phyloP scores from a whole-genome alignment of 2,113 vertebrate species.

The Brachirus orientalis region DNA sequence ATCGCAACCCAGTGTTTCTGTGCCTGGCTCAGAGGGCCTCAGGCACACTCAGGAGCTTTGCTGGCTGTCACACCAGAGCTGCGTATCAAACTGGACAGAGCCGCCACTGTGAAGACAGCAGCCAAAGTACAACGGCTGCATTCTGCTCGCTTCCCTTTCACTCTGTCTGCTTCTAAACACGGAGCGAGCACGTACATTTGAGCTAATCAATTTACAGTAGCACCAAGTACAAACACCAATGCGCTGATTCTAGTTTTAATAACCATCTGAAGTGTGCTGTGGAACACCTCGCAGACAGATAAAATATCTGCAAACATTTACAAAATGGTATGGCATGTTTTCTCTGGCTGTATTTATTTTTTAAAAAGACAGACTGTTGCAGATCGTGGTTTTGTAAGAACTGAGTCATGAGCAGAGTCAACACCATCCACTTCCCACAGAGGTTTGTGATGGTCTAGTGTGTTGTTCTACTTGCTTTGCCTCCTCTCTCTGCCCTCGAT shows the following conservation, averaged over 20 bases:
- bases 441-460: background rate
- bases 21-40: slow-evolving; percentile 64
- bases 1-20: slow-evolving; percentile 48
- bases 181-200: too few species aligned
- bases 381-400: too few species aligned
- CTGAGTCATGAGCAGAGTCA: background rate
- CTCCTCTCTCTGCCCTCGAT: slow-evolving; percentile 11
- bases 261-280: background rate
- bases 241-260: background rate
- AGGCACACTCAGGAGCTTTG: slow-evolving; percentile 29
- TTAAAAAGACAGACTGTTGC: too few species aligned
- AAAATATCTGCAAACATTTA: too few species aligned
- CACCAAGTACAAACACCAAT: background rate
- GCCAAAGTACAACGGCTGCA: slow-evolving; percentile 51
- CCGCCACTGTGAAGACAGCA: slow-evolving; percentile 48
- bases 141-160: slow-evolving; percentile 38
- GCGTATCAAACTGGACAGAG: slow-evolving; percentile 46
- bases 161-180: slow-evolving; percentile 23
- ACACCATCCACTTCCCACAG: background rate
- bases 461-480: background rate
- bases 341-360: too few species aligned
- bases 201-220: background rate
- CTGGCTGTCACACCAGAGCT: slow-evolving; percentile 55
- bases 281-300: too few species aligned
- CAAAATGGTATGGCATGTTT: too few species aligned